Percentiles rank a stretch among this genome's conserved stretches.
phyloP scores from a whole-genome alignment of 2,797 vertebrate genomes.

The Ptychobarbus kaznakovi region DNA sequence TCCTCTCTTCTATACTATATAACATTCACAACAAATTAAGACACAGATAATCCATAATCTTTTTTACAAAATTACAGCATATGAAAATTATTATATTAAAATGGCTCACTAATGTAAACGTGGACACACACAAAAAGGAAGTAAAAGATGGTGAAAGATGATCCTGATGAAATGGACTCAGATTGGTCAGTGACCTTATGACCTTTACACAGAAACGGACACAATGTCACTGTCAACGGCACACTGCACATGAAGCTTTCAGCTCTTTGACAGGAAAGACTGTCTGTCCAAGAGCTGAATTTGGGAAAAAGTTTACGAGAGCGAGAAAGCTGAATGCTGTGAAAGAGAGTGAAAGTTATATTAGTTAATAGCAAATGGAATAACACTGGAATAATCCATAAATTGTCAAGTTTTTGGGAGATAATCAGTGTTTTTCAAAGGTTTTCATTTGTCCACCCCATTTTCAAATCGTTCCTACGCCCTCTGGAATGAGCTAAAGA shows the following conservation, averaged over 20 bases:
- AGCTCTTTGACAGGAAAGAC: conserved; percentile 51
- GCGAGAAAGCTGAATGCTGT: not conserved
- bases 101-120: not conserved
- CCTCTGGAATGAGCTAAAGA: not conserved
- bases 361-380: conserved; percentile 10
- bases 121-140: conserved; percentile 54
- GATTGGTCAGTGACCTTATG: conserved; percentile 59
- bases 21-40: not conserved
- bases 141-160: conserved; percentile 70
- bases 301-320: conserved; percentile 2
- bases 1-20: not conserved
- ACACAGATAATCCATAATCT: not conserved
- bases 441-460: not conserved
- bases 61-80: not conserved
- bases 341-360: not conserved
- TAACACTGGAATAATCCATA: not conserved
- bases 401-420: not conserved
- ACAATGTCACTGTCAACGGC: conserved; percentile 28
- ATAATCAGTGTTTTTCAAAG: not conserved
- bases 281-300: conserved; percentile 44
- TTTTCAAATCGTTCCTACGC: conserved; percentile 8
- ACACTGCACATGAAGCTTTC: conserved; percentile 55
- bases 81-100: not conserved
- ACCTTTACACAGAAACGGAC: conserved; percentile 35
- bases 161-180: conserved; percentile 74